These are phyloP conservation scores for Clavelina lepadiformis DNA, from an alignment of 23 tunicate species.

Conservation along the genomic window DNA sequence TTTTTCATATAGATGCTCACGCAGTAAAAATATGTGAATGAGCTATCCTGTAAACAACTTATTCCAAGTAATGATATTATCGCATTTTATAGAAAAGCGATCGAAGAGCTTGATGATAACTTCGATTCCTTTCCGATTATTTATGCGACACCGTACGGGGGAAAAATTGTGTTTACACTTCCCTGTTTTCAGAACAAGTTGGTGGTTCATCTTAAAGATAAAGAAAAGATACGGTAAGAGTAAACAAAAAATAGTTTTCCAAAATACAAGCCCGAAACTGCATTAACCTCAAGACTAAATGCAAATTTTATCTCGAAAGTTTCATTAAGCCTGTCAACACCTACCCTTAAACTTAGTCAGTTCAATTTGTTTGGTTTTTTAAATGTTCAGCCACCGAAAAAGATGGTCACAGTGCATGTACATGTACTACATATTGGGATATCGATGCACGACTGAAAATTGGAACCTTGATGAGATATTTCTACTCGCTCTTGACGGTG, in stretches of 20 bases:
- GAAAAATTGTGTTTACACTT: conserved; percentile 69
- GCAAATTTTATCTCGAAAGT: too few species aligned
- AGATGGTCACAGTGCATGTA: conserved; percentile 99
- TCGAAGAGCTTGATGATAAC: conserved; percentile 43
- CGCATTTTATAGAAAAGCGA: too few species aligned
- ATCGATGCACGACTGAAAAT: conserved; percentile 68
- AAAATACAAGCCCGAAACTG: neutral
- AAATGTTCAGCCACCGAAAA: conserved; percentile 68
- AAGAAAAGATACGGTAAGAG: conserved; percentile 87
- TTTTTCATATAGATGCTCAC: too few species aligned
- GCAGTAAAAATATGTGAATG: too few species aligned
- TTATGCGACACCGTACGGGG: conserved; percentile 97
- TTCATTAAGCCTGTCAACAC: too few species aligned
- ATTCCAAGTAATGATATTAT: too few species aligned
- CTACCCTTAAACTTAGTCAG: too few species aligned
- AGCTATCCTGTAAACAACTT: too few species aligned
- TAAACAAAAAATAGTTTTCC: neutral
- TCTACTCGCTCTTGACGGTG: conserved; percentile 95
- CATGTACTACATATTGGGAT: conserved; percentile 98
- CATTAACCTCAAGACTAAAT: neutral
- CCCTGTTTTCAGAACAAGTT: conserved; percentile 64
- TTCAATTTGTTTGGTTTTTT: too few species aligned
- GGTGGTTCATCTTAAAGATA: conserved; percentile 88
- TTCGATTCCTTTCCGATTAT: conserved; percentile 50
- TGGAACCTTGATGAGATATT: conserved; percentile 80